These are phyloP conservation scores for Nineta flava DNA, from an alignment of 2,888 invertebrate species.

Conservation along the genomic window DNA sequence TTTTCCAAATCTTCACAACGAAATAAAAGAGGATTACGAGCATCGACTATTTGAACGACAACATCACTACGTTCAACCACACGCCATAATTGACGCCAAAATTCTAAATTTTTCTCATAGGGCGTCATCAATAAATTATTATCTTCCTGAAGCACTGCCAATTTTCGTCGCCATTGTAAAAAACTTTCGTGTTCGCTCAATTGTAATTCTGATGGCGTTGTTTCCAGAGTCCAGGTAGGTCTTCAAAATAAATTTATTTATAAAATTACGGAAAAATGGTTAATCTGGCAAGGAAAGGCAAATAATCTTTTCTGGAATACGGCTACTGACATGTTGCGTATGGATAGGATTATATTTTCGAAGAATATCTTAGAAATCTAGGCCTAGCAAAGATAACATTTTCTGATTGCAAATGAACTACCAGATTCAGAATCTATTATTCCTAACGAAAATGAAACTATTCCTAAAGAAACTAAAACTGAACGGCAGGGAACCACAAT, in stretches of 20 bases:
- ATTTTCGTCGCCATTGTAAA: constrained; percentile 73
- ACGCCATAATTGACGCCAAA: constrained; percentile 98
- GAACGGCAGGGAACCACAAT: background rate
- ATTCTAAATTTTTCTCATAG: constrained; percentile 92
- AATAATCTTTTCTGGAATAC: too few relatives aligned
- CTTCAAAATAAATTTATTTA: constrained; percentile 28
- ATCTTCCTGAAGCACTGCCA: constrained; percentile 63
- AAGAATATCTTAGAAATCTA: too few relatives aligned
- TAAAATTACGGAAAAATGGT: too few relatives aligned
- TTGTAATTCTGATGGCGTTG: constrained; percentile 66
- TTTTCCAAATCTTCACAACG: constrained; percentile 82
- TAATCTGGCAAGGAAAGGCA: too few relatives aligned
- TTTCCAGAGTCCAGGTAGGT: constrained; percentile 63
- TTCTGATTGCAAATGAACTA: too few relatives aligned
- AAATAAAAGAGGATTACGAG: constrained; percentile 76
- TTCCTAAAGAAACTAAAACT: too few relatives aligned
- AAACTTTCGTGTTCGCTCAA: constrained; percentile 68
- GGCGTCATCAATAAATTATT: constrained; percentile 81
- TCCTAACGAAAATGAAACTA: too few relatives aligned
- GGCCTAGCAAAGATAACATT: too few relatives aligned
- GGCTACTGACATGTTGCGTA: too few relatives aligned
- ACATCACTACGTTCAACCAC: constrained; percentile 95
- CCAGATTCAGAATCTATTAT: too few relatives aligned
- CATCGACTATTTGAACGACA: constrained; percentile 88
- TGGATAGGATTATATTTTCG: too few relatives aligned